Evolutionary conservation across 2,113 vertebrate species (phyloP), one percentile per base, ranked within the genome.

Genomic region (Pogona vitticeps): DNA sequence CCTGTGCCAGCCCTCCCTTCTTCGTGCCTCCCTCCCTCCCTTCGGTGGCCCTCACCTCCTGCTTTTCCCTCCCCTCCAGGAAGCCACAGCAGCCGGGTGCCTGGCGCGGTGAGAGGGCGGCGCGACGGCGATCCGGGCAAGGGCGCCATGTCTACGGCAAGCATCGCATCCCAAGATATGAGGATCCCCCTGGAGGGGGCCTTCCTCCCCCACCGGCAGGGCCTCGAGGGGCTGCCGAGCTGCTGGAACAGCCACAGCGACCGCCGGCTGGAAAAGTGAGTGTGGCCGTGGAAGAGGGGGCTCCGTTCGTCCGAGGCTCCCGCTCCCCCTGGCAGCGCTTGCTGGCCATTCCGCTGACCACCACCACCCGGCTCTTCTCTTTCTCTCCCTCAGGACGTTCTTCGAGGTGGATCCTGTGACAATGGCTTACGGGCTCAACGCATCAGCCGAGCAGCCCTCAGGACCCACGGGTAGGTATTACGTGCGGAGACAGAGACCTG

Each of bases 161-260:
- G 98, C 95, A 96, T 99, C 89, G 97, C 97, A 94, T 96, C 98
- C 92, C 98, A 98, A 95, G 98, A 99, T 95, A 97, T 98, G 91
- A 95, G 96, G 96, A 96, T 97, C 91, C 97, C 97, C 56, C 90
- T 98, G 67, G 98, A 98, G 95, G 96, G 95, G 0, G 96, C 96
- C 88, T 98, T 98, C 95, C 97, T 98, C 88, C 96, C 96, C 82
- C 95, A 96, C 92, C 96, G 95, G 95, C 97, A 97, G 93, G 97
- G 96, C 95, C 95, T 98, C 96, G 97, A 97, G 93, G 96, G 80
- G 86, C 91, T 97, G 93, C 98, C 97, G 94, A 89, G 96, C 84
- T 98, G 97, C 95, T 99, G 98, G 98, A 95, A 93, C 77, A 89
- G 93, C 76, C 95, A 76, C 91, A 92, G 95, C 73, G 96, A 10